A percentile compares a stretch with the other conserved stretches of the same genome.
phyloP scores from a whole-genome alignment of 2,888 invertebrate genomes.

The Desoria tigrina region DNA sequence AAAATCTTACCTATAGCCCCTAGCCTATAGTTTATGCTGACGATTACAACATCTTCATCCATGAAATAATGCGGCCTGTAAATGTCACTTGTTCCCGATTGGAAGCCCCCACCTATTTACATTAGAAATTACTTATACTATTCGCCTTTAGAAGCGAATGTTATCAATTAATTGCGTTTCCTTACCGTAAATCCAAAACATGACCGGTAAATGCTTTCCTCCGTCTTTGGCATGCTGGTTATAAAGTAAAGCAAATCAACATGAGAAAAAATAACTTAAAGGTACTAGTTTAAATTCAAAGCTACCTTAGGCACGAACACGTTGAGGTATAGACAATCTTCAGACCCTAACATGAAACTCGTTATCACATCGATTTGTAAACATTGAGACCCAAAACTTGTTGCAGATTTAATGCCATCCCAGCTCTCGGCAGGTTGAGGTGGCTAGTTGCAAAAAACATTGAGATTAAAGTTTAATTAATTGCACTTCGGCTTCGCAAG shows the following conservation, averaged over 20 bases:
- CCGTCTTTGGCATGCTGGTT: conserved; percentile 23
- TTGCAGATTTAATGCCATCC: conserved; percentile 41
- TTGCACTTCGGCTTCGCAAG: background rate
- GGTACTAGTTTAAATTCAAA: too few relatives aligned
- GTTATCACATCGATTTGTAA: conserved; percentile 47
- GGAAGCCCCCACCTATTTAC: conserved; percentile 24
- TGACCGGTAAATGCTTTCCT: conserved; percentile 26
- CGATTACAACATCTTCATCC: conserved; percentile 30
- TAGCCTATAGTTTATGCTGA: conserved; percentile 38
- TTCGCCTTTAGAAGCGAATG: too few relatives aligned
- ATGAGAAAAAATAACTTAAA: too few relatives aligned
- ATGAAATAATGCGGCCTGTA: conserved; percentile 40
- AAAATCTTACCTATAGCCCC: conserved; percentile 31
- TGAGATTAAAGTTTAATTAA: background rate
- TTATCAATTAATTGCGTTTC: too few relatives aligned
- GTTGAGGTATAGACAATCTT: conserved; percentile 36
- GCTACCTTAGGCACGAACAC: conserved; percentile 35
- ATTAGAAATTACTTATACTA: background rate
- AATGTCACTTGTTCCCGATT: too few relatives aligned
- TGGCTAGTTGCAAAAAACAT: conserved; percentile 24
- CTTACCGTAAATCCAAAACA: conserved; percentile 43
- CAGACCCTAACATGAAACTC: conserved; percentile 15
- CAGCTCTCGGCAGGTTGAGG: conserved; percentile 32
- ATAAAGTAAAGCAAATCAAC: too few relatives aligned
- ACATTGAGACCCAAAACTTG: conserved; percentile 39